Base-by-base conservation (phyloP, 2,888 invertebrate species). In the Cryptus viduatorius region DNA sequence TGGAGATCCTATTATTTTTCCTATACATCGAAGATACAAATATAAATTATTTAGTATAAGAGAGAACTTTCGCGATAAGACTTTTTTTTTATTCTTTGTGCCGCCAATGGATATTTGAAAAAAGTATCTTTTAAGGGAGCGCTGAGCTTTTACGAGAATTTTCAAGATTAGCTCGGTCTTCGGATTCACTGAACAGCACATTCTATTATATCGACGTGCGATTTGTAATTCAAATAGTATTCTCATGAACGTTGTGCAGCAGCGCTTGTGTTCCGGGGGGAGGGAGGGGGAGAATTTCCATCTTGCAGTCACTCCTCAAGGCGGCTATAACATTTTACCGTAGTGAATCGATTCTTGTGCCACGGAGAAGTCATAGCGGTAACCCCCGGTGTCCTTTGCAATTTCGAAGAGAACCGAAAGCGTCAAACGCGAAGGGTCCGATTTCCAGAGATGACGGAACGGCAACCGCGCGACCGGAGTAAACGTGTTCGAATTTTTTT, bases 181-280 rank as follows among this genome's bases (percentile, higher is more conserved):
- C 12, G 50, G 12, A 50, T 14, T 16, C 14, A 4, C 16, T 12
- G 50, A 85, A 83, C 84, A 87, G 85, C 88, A 84, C 88, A 88
- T 89, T 89, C 86, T 83, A 89, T 89, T 85, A 50, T 48, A 88
- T 88, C 86, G 80, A 53, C 61, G 71, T 31, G 29, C 67, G 68
- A 88, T 88, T 87, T 89, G 88, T 79, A 83, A 89, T 89, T 89
- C 86, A 88, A 89, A 89, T 89, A 46, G 71, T 82, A 80, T 42
- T 79, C 31, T 67, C 12, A 29, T 8, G 46, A 31, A 31, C 37
- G 53, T 31, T 31, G 53, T n/a, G 24, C 53, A 19, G 50, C 37
- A 2, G 71, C 31, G 31, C 71, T 4, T 37, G 37, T n/a, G 31
- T 71, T 71, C 69, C 37, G 44, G n/a, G 4, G 19, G 16, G 50